These are phyloP conservation scores for Hipparchia semele DNA, from an alignment of 2,888 invertebrate species.

Conservation along the genomic window DNA sequence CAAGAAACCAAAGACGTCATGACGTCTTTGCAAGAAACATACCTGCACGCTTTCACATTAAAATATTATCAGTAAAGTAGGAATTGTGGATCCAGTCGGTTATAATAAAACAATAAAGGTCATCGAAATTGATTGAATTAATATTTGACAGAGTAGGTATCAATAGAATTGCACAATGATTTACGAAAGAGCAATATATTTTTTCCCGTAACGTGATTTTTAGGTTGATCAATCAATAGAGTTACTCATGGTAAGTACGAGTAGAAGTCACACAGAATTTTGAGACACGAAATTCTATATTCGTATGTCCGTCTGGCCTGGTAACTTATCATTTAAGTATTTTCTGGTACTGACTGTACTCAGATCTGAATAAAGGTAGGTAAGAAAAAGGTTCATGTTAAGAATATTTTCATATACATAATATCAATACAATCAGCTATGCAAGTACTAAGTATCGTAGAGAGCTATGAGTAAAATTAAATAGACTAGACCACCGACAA, in stretches of 20 bases:
- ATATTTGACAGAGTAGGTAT: background rate
- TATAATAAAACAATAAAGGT: background rate
- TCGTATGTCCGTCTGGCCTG: too few species aligned
- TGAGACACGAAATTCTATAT: background rate
- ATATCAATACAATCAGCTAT: background rate
- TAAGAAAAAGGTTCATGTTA: constrained; percentile 7
- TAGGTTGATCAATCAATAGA: background rate
- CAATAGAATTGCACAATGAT: background rate
- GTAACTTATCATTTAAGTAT: background rate
- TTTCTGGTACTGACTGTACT: constrained; percentile 3
- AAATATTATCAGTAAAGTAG: too few species aligned
- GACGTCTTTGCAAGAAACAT: too few species aligned
- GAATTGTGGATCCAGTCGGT: too few species aligned
- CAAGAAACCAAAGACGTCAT: too few species aligned
- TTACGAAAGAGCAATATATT: background rate
- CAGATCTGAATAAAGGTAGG: constrained; percentile 14
- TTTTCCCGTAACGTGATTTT: background rate
- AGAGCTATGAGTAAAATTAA: background rate
- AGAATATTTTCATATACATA: constrained; percentile 11
- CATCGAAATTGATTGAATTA: constrained; percentile 1
- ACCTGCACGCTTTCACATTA: too few species aligned
- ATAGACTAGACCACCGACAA: background rate
- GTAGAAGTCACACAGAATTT: background rate
- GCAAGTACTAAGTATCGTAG: background rate
- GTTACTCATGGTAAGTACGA: background rate